Conservation (phyloP, 2,888 invertebrate species). For the Pomacea canaliculata region DNA sequence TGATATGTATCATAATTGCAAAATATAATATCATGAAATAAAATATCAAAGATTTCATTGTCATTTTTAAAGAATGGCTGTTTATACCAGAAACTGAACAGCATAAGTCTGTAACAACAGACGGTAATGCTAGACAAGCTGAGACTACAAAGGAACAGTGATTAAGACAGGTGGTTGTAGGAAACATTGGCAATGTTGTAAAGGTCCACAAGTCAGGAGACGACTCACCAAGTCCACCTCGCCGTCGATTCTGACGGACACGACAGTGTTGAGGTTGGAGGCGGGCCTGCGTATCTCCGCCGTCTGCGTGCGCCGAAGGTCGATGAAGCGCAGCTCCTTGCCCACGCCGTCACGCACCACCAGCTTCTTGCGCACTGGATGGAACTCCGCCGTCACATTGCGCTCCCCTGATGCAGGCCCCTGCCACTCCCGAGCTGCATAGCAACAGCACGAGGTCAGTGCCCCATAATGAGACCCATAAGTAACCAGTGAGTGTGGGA, state of each 20-base stretch:
- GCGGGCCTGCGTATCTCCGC: slow-evolving; percentile 44
- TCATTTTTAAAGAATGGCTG: no score
- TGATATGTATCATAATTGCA: no score
- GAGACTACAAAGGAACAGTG: no score
- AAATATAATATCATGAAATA: no score
- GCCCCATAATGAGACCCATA: background rate
- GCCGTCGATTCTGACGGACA: slow-evolving; percentile 46
- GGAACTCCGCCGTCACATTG: slow-evolving; percentile 50
- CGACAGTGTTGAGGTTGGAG: slow-evolving; percentile 38
- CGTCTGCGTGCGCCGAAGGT: slow-evolving; percentile 39
- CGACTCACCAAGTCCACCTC: slow-evolving; percentile 55
- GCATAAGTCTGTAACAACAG: no score
- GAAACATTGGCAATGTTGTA: no score
- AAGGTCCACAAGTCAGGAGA: no score
- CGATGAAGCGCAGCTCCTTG: slow-evolving; percentile 53
- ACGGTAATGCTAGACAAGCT: no score
- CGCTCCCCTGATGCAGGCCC: slow-evolving; percentile 52
- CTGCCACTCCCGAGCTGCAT: slow-evolving; percentile 59
- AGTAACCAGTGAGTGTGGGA: no score
- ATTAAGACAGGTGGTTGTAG: no score
- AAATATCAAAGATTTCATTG: no score
- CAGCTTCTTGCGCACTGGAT: slow-evolving; percentile 45
- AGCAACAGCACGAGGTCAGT: background rate
- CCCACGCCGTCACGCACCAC: slow-evolving; percentile 45
- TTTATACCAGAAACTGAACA: no score